Evolutionary conservation across 2,888 invertebrate species (phyloP), one percentile per base, ranked within the genome.

Genomic region (Gisinianus flammeolus): DNA sequence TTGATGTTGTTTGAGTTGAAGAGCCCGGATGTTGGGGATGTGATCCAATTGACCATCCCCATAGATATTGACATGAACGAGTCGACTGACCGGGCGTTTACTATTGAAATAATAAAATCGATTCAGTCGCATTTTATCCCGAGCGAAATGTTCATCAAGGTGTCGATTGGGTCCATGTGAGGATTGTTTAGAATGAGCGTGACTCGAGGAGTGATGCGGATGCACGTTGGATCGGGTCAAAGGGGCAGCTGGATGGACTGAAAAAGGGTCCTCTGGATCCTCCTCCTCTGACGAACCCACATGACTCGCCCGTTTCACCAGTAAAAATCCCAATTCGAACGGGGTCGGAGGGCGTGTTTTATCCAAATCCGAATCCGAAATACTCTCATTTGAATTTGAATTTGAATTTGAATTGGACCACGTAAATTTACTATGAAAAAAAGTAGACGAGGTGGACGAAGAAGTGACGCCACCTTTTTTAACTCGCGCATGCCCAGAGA

Each of bases 31-130:
- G n/a, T 56, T 12, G n/a, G 56, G 56, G n/a, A 5, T 22, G 4
- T 8, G 56, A 5, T 22, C 10, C 8, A n/a, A 6, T 5, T 56
- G 4, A 5, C 22, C 16, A 12, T 56, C 56, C 4, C 22, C 22
- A 22, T 56, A 12, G 4, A 56, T 12, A 22, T 66, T 30, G 1
- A 28, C 30, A 16, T 66, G 30, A 10, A 16, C 1, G 30, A 66
- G 16, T 66, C 66, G 28, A 30, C 30, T 66, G 4, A 31, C 31
- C 19, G 66, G 66, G 3, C 28, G 19, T 28, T 31, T 10, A 16
- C 31, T 31, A 16, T 66, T 66, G 31, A 66, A 66, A 31, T 31
- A 66, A 31, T 66, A 66, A 31, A 66, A 66, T 31, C 31, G 66
- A 66, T 31, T 66, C 6, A 4, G 12, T 66, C 6, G 24, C 28